These are phyloP conservation scores for Rhineura floridana DNA, from an alignment of 2,113 vertebrate species.

Conservation along the genomic window DNA sequence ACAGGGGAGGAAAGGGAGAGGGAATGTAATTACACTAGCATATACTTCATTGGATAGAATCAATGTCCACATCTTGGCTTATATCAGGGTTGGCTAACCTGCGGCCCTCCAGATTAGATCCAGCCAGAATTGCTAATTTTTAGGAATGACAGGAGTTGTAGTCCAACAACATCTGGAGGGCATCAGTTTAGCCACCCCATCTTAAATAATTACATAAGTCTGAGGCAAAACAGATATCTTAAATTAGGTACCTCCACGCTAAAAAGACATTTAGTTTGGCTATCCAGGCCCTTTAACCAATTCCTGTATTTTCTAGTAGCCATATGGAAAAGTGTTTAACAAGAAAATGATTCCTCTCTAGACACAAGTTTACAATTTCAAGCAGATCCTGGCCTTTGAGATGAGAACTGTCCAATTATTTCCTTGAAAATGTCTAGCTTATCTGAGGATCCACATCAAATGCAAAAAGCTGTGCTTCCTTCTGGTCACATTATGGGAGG, in stretches of 20 bases:
- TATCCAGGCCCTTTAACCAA: fast-evolving
- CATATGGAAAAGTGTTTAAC: fast-evolving
- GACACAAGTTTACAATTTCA: fast-evolving
- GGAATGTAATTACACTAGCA: too few species aligned
- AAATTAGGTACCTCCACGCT: fast-evolving
- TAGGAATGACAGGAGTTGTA: too few species aligned
- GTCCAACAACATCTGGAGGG: too few species aligned
- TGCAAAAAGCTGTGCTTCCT: neutral
- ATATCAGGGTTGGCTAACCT: too few species aligned
- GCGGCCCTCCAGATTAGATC: too few species aligned
- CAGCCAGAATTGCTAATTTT: too few species aligned
- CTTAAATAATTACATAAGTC: neutral
- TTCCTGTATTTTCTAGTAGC: neutral
- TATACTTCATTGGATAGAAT: too few species aligned
- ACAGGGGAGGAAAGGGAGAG: too few species aligned
- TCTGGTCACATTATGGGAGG: neutral
- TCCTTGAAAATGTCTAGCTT: fast-evolving
- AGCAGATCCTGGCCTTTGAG: neutral
- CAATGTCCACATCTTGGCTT: neutral
- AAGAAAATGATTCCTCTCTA: neutral
- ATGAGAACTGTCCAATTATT: neutral
- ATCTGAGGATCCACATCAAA: neutral
- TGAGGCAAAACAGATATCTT: neutral
- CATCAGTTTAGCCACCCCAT: too few species aligned
- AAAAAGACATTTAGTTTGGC: fast-evolving